Conservation (phyloP, 2,113 vertebrate species). For the Bagarius yarrelli region DNA sequence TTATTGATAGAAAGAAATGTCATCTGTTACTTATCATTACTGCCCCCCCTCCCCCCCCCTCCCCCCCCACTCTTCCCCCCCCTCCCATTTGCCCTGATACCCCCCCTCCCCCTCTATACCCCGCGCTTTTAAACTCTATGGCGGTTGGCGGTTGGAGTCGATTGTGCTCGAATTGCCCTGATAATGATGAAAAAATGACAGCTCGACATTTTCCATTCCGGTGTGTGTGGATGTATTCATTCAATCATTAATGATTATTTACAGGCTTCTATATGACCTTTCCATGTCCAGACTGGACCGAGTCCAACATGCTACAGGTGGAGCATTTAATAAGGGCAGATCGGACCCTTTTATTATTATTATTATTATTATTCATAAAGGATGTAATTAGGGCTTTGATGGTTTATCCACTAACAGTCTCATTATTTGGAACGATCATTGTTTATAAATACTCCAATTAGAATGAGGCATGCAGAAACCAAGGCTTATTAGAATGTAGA, state of each 20-base stretch:
- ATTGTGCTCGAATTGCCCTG: conserved; percentile 27
- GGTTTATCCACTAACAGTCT: neutral
- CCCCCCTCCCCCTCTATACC: no score
- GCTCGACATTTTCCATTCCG: conserved; percentile 31
- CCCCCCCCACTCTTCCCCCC: neutral
- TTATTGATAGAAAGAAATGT: conserved; percentile 48
- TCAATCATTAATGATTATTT: conserved; percentile 26
- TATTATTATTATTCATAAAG: conserved; percentile 13
- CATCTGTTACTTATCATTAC: conserved; percentile 45
- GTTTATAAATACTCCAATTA: neutral
- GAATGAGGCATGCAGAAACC: neutral
- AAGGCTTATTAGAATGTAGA: neutral
- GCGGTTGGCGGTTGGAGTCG: conserved; percentile 22
- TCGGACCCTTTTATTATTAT: neutral
- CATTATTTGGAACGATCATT: neutral
- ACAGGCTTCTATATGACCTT: conserved; percentile 17
- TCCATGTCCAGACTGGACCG: neutral
- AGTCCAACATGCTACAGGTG: conserved; percentile 23
- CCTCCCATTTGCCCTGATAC: no score
- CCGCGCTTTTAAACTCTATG: no score
- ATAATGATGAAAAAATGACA: conserved; percentile 55
- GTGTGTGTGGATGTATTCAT: neutral
- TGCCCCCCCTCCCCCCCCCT: neutral
- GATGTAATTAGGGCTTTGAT: neutral
- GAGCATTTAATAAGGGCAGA: neutral